Conservation (phyloP, 2,888 invertebrate species). For the Drosophila affinis region DNA sequence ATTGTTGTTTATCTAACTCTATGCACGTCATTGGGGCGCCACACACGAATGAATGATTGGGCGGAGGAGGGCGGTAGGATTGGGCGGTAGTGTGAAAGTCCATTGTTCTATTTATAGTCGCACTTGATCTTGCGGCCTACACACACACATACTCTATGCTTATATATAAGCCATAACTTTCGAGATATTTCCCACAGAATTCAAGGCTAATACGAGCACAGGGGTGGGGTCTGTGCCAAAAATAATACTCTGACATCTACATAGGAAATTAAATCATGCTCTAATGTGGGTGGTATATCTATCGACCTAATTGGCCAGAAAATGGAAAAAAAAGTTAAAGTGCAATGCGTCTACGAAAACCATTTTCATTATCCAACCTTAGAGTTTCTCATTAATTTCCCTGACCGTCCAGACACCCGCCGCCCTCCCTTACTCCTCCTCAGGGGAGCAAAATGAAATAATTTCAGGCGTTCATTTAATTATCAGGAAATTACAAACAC, state of each 20-base stretch:
- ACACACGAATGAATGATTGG: constrained; percentile 30
- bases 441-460: constrained; percentile 39
- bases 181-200: constrained; percentile 30
- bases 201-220: constrained; percentile 16
- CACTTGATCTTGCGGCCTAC: constrained; percentile 37
- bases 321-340: constrained; percentile 1
- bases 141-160: not conserved
- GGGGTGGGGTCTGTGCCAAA: constrained; percentile 1
- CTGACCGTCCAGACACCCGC: not conserved
- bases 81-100: not conserved
- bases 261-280: constrained; percentile 25
- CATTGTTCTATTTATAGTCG: constrained; percentile 29
- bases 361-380: constrained; percentile 36
- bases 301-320: not conserved
- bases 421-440: no score
- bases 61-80: no score
- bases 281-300: not conserved
- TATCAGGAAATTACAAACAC: constrained; percentile 56
- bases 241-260: constrained; percentile 15
- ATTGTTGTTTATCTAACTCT: constrained; percentile 70
- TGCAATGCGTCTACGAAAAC: constrained; percentile 24
- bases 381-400: constrained; percentile 33
- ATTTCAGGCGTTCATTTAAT: constrained; percentile 65
- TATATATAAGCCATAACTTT: constrained; percentile 36
- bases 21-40: constrained; percentile 65